Base-by-base conservation (phyloP, 2,888 invertebrate genomes). In the Gortyna flavago region DNA sequence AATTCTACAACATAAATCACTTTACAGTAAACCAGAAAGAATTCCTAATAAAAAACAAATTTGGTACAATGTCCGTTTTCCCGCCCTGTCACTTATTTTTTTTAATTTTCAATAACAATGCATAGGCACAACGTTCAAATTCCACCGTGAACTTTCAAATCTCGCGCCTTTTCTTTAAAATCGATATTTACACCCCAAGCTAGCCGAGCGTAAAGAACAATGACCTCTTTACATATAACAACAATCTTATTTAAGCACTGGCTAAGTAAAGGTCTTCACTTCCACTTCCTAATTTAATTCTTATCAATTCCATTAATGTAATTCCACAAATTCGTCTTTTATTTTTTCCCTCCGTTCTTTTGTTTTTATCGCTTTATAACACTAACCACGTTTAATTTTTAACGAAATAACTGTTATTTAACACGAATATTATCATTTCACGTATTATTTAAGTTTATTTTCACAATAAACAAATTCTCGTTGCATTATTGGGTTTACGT, bases 131-230 rank as follows among this genome's bases (percentile, higher is more conserved):
- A 62, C 67, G 41, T 38, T 69, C 62, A 11, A 72, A 83, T 79
- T 79, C 77, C 84, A 85, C 78, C n/a, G 66, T 35, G 69, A 87
- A 80, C 75, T 82, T 89, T 88, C 70, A 85, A 95, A 95, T 87
- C 86, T 82, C 95, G 93, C 96, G 96, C 95, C 94, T 91, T 93
- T 92, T 89, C 81, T 67, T 77, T 68, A 91, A 91, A 95, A 96
- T 96, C 96, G 93, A 96, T 96, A 95, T 92, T 93, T 92, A 93
- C 93, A 92, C 88, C 90, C 90, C 88, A 90, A 88, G 85, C 90
- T 62, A 77, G 67, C 79, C 68, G 83, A 87, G 82, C 81, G 87
- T 83, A 87, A 84, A 90, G 93, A 92, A 93, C 95, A 94, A 93
- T 95, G 95, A 95, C 95, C 95, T 90, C 90, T 91, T 89, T 84